Evolutionary conservation across 2,888 invertebrate species (phyloP).

Genomic region (Epirrita christyi): DNA sequence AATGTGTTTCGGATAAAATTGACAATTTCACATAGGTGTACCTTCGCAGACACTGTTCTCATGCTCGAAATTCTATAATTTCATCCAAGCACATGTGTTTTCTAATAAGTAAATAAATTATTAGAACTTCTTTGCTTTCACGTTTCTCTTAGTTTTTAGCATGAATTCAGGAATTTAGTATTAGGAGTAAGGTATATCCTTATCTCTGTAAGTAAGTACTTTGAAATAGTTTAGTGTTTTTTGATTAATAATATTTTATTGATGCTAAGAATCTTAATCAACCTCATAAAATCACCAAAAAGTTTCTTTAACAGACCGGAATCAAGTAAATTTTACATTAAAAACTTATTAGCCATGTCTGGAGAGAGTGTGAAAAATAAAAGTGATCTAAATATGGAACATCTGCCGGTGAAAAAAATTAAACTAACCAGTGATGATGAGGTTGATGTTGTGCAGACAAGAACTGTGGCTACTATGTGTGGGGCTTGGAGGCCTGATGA

Average conservation of each 20-base stretch:
- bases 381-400: conserved; percentile 51
- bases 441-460: conserved; percentile 38
- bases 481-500: conserved; percentile 80
- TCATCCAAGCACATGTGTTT: conserved; percentile 12
- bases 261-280: conserved; percentile 46
- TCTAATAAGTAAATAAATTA: neutral
- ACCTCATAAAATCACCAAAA: conserved; percentile 36
- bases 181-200: neutral
- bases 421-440: conserved; percentile 48
- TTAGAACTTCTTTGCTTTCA: neutral
- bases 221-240: too few relatives aligned
- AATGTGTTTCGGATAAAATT: conserved; percentile 3
- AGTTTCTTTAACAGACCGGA: conserved; percentile 27
- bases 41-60: neutral
- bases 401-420: conserved; percentile 62
- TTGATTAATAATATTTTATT: neutral
- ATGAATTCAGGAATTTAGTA: neutral
- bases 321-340: conserved; percentile 11
- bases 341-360: conserved; percentile 52
- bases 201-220: conserved; percentile 15
- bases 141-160: neutral
- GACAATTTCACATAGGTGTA: neutral
- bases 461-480: conserved; percentile 81
- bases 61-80: neutral
- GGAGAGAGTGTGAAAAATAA: conserved; percentile 51